Conservation (phyloP, 2,797 vertebrate species). For the Todus mexicanus region DNA sequence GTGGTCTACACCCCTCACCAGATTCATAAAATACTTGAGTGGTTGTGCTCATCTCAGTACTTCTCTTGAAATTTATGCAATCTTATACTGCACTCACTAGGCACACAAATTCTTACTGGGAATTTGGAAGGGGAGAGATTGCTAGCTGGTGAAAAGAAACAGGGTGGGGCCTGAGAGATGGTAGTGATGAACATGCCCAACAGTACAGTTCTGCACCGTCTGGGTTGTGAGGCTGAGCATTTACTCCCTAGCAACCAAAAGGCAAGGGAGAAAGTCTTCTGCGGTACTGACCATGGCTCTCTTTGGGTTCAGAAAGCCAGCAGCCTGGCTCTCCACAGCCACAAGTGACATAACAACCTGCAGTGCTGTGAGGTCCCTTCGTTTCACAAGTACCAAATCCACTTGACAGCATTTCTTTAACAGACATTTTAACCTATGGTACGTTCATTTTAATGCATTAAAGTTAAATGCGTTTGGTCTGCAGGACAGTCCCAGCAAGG, state of each 20-base stretch:
- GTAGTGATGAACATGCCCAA: neutral
- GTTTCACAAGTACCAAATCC: neutral
- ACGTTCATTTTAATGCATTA: neutral
- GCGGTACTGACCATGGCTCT: neutral
- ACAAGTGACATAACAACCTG: neutral
- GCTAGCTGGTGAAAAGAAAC: neutral
- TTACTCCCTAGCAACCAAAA: constrained; percentile 32
- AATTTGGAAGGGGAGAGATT: constrained; percentile 20
- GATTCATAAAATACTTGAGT: neutral
- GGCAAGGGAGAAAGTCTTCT: constrained; percentile 3
- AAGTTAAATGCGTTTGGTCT: neutral
- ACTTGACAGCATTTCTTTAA: neutral
- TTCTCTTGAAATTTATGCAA: neutral
- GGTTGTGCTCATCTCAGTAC: neutral
- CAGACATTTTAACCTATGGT: neutral
- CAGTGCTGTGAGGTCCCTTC: neutral
- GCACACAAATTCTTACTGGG: neutral
- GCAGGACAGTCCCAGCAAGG: constrained; percentile 25
- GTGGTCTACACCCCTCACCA: neutral
- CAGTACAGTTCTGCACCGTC: neutral
- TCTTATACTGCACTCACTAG: constrained; percentile 1
- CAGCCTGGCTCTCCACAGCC: neutral
- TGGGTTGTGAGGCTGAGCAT: neutral
- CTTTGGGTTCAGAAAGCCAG: neutral
- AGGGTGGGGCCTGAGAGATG: neutral